Conservation (phyloP, 2,888 invertebrate species). For the Drosophila falleni region DNA sequence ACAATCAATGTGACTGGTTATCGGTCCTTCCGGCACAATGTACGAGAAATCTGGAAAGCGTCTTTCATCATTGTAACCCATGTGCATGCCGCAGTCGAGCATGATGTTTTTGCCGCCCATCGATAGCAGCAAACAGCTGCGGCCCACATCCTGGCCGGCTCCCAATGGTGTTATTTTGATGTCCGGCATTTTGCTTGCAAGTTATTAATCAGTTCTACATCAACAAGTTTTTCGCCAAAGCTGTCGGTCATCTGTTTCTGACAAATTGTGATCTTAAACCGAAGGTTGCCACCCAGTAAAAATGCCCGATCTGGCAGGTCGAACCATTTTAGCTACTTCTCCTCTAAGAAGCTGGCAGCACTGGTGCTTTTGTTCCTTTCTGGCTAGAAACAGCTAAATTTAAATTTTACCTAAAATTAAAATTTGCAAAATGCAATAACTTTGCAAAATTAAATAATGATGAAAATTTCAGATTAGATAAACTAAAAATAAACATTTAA, state of each 20-base stretch:
- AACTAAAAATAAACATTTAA: no score
- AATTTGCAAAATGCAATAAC: no score
- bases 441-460: no score
- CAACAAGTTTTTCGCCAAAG: conserved; percentile 13
- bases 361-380: no score
- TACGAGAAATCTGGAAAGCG: conserved; percentile 99
- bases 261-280: conserved; percentile 28
- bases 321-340: no score
- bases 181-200: conserved; percentile 90
- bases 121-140: conserved; percentile 97
- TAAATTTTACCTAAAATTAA: no score
- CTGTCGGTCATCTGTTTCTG: conserved; percentile 42
- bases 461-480: no score
- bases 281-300: conserved; percentile 1
- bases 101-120: conserved; percentile 99
- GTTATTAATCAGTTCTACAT: conserved; percentile 25
- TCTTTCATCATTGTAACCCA: conserved; percentile 99
- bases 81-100: conserved; percentile 99
- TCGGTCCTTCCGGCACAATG: conserved; percentile 94
- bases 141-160: conserved; percentile 98
- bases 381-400: no score
- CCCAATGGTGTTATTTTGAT: conserved; percentile 95
- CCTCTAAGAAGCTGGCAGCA: no score
- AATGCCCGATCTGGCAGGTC: background rate
- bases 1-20: conserved; percentile 98